Percentiles rank a stretch among this genome's conserved stretches.
phyloP scores from a whole-genome alignment of 2,888 invertebrate species.

The Rhopalosiphum nymphaeae region DNA sequence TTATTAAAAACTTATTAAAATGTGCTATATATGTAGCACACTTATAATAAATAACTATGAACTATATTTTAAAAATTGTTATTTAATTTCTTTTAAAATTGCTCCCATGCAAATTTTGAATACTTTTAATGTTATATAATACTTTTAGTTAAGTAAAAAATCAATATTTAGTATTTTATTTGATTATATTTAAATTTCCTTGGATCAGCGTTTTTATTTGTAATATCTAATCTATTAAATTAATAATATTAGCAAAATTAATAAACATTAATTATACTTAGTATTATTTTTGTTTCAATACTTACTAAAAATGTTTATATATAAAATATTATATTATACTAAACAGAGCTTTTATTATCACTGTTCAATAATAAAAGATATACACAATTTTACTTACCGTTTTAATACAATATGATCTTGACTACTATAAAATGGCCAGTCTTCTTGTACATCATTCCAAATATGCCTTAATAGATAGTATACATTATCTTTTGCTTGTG shows the following conservation, averaged over 20 bases:
- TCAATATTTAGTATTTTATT: not conserved
- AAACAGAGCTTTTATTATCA: too few species aligned
- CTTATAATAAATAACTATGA: not conserved
- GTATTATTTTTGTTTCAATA: not conserved
- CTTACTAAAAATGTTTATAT: too few species aligned
- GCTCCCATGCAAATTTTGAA: not conserved
- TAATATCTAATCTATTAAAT: not conserved
- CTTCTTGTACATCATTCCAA: conserved; percentile 94
- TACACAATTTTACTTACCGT: conserved; percentile 72
- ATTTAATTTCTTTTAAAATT: not conserved
- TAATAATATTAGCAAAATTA: not conserved
- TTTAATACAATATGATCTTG: conserved; percentile 82
- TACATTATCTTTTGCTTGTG: conserved; percentile 87
- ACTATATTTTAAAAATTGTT: not conserved
- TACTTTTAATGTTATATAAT: not conserved
- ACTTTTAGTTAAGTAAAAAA: not conserved
- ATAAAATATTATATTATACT: too few species aligned
- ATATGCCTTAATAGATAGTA: conserved; percentile 88
- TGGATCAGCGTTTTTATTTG: not conserved
- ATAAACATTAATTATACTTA: not conserved
- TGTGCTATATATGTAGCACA: not conserved
- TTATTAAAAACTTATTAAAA: too few species aligned
- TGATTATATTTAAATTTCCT: not conserved
- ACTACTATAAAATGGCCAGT: conserved; percentile 94
- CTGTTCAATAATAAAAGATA: not conserved